Evolutionary conservation across 2,113 vertebrate genomes (phyloP).

Genomic region (Zosterops borbonicus): DNA sequence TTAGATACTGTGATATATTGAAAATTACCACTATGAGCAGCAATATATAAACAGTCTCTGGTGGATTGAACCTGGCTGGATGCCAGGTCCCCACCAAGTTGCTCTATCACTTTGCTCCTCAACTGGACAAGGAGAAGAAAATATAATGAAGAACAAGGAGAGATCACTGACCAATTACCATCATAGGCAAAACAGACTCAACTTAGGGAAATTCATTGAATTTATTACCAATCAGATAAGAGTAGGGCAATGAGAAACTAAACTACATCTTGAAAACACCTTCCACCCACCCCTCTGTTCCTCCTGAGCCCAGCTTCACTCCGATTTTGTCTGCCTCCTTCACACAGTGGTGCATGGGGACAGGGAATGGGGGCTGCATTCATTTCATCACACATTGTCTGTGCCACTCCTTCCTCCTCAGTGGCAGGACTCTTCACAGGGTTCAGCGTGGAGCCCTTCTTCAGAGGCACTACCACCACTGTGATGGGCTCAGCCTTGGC

Average conservation of each 20-base stretch:
- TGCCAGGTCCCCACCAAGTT: background rate
- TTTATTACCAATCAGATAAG: background rate
- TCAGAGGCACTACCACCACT: background rate
- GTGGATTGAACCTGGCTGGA: background rate
- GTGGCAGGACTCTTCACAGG: background rate
- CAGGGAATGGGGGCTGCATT: background rate
- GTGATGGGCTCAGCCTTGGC: background rate
- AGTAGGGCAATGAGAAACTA: background rate
- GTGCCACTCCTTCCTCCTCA: background rate
- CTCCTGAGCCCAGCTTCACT: background rate
- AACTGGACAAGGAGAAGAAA: background rate
- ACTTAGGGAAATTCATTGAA: background rate
- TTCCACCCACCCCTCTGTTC: background rate
- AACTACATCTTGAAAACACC: background rate
- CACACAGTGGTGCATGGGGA: background rate
- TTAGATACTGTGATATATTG: background rate
- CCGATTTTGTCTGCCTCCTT: background rate
- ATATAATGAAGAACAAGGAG: background rate
- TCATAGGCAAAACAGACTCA: background rate
- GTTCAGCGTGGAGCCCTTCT: background rate
- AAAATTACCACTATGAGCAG: background rate
- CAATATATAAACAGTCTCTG: background rate
- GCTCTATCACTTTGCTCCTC: background rate
- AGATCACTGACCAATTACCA: background rate
- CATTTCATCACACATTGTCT: fast-evolving